These are phyloP conservation scores for Mesorhabditis spiculigera DNA, from an alignment of 2,888 invertebrate species.

Conservation along the genomic window DNA sequence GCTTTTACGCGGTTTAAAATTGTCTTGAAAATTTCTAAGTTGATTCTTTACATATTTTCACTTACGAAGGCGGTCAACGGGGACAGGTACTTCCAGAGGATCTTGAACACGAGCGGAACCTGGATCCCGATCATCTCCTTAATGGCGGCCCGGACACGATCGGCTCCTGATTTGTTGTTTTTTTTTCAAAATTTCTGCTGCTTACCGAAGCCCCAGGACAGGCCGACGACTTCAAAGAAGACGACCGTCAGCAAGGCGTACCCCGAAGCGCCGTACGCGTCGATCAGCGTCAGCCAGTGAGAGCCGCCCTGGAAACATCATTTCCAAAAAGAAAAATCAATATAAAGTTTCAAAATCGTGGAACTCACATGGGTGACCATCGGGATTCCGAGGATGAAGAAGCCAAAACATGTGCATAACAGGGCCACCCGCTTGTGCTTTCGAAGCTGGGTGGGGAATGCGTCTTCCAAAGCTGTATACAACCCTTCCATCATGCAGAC, in stretches of 20 bases:
- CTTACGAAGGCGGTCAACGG: slow-evolving; percentile 78
- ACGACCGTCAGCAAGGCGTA: slow-evolving; percentile 83
- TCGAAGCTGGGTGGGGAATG: slow-evolving; percentile 52
- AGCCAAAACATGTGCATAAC: slow-evolving; percentile 45
- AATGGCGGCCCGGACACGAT: slow-evolving; percentile 75
- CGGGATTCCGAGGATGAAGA: slow-evolving; percentile 55
- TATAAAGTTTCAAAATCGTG: no score
- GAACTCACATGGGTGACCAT: slow-evolving; percentile 56
- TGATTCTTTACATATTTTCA: no score
- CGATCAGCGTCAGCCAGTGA: slow-evolving; percentile 79
- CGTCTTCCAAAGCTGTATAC: slow-evolving; percentile 56
- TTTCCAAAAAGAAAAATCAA: no score
- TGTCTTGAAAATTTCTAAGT: no score
- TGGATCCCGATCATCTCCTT: slow-evolving; percentile 77
- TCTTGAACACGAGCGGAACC: slow-evolving; percentile 76
- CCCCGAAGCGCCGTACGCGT: slow-evolving; percentile 79
- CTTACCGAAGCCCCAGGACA: slow-evolving; percentile 79
- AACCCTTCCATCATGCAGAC: slow-evolving; percentile 59
- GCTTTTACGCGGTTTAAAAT: no score
- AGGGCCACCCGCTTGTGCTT: slow-evolving; percentile 53
- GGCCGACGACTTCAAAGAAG: slow-evolving; percentile 83
- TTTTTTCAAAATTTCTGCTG: slow-evolving; percentile 4
- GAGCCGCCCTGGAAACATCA: slow-evolving; percentile 73
- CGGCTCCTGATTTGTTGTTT: slow-evolving; percentile 57
- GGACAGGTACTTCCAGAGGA: slow-evolving; percentile 82